Base-by-base conservation (phyloP, 2,888 invertebrate species). In the Drosophila anomelani region DNA sequence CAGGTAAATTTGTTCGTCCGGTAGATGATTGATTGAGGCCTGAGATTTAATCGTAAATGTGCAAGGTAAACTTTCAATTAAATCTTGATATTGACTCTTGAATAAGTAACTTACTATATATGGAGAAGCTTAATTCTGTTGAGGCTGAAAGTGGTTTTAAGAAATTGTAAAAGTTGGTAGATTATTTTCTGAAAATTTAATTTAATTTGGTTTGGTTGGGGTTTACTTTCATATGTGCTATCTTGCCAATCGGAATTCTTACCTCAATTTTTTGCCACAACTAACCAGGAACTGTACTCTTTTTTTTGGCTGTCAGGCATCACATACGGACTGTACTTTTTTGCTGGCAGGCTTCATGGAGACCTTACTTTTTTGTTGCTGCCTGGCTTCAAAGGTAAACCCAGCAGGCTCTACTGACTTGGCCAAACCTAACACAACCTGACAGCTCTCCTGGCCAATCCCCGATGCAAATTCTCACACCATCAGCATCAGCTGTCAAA, bases 401-500 rank as follows among this genome's bases (percentile, higher is more conserved):
- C 29, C 34, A 20, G 36, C 29, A 36, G 26, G 13, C 41, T 29
- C 23, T 17, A 47, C 1, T 47, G 47, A 68, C 41, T 68, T 47
- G 36, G 39, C 26, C 41, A 29, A 41, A 41, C 36, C 36, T 43
- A 67, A 67, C 41, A n/a, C 20, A 7, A 56, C 36, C 56, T 67
- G 67, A 39, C 67, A 57, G 49, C 67, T 34, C 68, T 29, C 34
- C 23, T 20, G 26, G 49, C 67, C 47, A 36, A 49, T 49, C 34
- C 41, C 41, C 46, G 46, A 29, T 41, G 41, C n/a, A 43, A 67
- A 57, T 57, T 56, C 57, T 43, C 67, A 32, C 67, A 29, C 67
- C 68, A 36, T 57, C 67, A 67, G 20, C 67, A 15, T 57, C 57
- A 67, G 26, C 67, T 68, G 67, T 68, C 68, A 68, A 41, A 67